A percentile compares a stretch with the other conserved stretches of the same genome.
Evolutionary conservation across 2,113 vertebrate species (phyloP).

Genomic region (Myotis brandtii): DNA sequence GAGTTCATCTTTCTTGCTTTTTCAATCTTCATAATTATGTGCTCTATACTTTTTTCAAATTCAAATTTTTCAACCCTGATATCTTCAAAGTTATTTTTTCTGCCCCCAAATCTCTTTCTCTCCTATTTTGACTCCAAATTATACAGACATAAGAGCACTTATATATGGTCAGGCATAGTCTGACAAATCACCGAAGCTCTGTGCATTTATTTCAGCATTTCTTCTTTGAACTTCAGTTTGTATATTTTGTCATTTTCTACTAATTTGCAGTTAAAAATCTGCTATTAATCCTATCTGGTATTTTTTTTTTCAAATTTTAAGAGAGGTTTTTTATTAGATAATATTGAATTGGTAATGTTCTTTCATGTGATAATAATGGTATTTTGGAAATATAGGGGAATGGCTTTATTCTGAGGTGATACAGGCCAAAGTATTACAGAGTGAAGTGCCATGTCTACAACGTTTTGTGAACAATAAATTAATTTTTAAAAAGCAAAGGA

Average conservation of each 20-base stretch:
- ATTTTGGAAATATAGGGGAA: not conserved
- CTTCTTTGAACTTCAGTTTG: not conserved
- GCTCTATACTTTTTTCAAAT: not conserved
- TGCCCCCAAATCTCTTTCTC: not conserved
- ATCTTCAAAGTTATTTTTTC: not conserved
- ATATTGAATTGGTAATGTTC: not conserved
- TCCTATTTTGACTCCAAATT: not conserved
- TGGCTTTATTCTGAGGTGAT: not conserved
- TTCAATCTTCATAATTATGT: not conserved
- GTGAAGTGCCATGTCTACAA: not conserved
- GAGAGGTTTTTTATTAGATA: not conserved
- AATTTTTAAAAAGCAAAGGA: not conserved
- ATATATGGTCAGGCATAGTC: not conserved
- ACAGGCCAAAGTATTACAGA: not conserved
- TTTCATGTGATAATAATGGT: not conserved
- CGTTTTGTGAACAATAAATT: not conserved
- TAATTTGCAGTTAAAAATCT: not conserved
- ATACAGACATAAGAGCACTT: not conserved
- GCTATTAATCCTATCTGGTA: not conserved
- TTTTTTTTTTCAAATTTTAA: not conserved
- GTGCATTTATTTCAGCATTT: not conserved
- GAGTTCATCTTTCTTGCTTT: not conserved
- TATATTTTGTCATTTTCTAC: not conserved
- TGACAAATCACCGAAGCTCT: not conserved
- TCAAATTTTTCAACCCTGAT: not conserved